Base-by-base conservation (phyloP, 2,113 vertebrate species). In the Colistium nudipinnis region DNA sequence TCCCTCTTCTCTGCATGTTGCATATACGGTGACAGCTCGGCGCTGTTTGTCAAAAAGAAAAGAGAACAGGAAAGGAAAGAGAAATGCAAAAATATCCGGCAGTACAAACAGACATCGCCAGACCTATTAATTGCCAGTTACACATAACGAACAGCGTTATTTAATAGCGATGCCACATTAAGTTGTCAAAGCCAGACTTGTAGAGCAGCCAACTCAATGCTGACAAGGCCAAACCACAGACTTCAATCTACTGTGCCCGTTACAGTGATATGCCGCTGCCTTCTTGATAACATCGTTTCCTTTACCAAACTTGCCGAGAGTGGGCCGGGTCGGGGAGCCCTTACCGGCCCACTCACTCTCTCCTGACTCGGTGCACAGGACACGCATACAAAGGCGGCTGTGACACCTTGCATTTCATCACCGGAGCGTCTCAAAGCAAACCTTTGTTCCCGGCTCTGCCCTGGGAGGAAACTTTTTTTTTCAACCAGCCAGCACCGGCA, bases 351-450 rank as follows among this genome's bases (percentile, higher is more conserved):
- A 14, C 38, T 54, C 56, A 49, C 52, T 60, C 44, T 75, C 62
- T 30, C 70, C 41, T 6, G 57, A 74, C 74, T 74, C 54, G 54
- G 64, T 70, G 49, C 28, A 51, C 17, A 55, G 49, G 24, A 45
- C 19, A 56, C 49, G 24, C 83, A 71, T 8, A 69, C 69, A 84
- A 28, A 85, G 52, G 56, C 16, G 19, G 57, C 67, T 62, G 73
- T 49, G 74, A 78, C 75, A 85, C 82, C 73, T 87, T 70, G 62
- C 54, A 82, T 74, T 87, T 79, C 64, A 74, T 81, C 76, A 45
- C 68, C 56, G 43, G 72, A 56, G 48, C 60, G 71, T 59, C 70
- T 90, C 56, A 88, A 83, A 82, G 79, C 36, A 4, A 41, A 60
- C 36, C 74, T 85, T 84, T 88, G 84, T 87, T 66, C 72, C 33